Base-by-base conservation (phyloP, 53 echinoderm and acorn worm species). In the Mesocentrotus franciscanus region DNA sequence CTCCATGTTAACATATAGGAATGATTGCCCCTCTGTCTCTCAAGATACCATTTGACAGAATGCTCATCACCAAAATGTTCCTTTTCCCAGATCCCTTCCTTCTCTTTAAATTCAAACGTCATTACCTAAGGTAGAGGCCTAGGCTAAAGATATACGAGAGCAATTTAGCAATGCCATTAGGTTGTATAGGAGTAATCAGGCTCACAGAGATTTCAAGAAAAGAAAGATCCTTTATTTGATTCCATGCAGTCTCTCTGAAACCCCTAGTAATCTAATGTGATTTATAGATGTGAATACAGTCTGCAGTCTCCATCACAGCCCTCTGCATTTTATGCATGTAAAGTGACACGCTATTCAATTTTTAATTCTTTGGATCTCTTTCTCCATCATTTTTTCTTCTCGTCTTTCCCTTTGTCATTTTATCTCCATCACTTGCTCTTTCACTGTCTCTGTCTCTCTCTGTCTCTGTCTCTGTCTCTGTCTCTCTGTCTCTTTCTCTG, bases 151-250 rank as follows among this genome's bases (percentile, higher is more conserved):
- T 79, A 79, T 79, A 79, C 18, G 79, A 20, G 36, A 39, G 79
- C 79, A 79, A 79, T 79, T 79, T 79, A 79, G 79, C 39, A 39
- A 79, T 79, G 39, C 79, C 39, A 79, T 79, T 79, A 79, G 79
- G 16, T 79, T 79, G 79, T 79, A 79, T 35, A 36, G 14, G 39
- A 27, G 79, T 79, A 79, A 39, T 79, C 79, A 79, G 79, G 79
- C 79, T 79, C 27, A 79, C 36, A 79, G 79, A 39, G 79, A 39
- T 17, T 6, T 42, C 8, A 33, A 81, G 81, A 35, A 42, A 17
- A 42, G 42, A 81, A 42, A 81, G 42, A 81, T 27, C 33, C 13
- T 81, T 36, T 42, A 39, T 81, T 81, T 81, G 81, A 81, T 42
- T 42, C 42, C 81, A n/a, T n/a, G n/a, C n/a, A 17, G 42, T 39